These are phyloP conservation scores for Xiphophorus maculatus DNA, from an alignment of 2,113 vertebrate genomes.

Conservation along the genomic window DNA sequence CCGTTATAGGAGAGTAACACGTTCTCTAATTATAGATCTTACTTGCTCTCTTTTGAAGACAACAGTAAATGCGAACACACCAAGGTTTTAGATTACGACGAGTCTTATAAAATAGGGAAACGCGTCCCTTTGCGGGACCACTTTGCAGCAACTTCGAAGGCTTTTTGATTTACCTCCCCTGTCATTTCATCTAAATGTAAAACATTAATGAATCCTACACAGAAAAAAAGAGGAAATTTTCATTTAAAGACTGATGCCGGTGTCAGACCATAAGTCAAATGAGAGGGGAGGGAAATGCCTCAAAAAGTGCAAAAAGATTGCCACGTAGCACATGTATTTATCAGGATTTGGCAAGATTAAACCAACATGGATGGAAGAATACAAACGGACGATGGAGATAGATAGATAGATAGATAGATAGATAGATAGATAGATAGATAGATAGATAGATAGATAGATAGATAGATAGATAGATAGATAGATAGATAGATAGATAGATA, in stretches of 20 bases:
- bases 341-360: background rate
- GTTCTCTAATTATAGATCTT: slow-evolving; percentile 83
- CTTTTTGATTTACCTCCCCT: slow-evolving; percentile 61
- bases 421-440: slow-evolving; percentile 26
- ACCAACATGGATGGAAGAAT: slow-evolving; percentile 19
- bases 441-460: slow-evolving; percentile 32
- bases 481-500: slow-evolving; percentile 26
- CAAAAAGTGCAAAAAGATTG: slow-evolving; percentile 55
- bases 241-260: slow-evolving; percentile 63
- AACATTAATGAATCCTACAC: slow-evolving; percentile 74
- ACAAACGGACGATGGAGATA: slow-evolving; percentile 17
- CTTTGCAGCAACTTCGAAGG: slow-evolving; percentile 53
- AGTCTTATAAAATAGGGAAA: slow-evolving; percentile 67
- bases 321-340: slow-evolving; percentile 42
- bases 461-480: slow-evolving; percentile 22
- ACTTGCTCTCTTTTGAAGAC: slow-evolving; percentile 75
- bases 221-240: slow-evolving; percentile 71
- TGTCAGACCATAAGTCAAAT: slow-evolving; percentile 62
- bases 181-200: slow-evolving; percentile 73
- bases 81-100: slow-evolving; percentile 68
- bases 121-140: slow-evolving; percentile 47
- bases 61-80: slow-evolving; percentile 76
- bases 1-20: slow-evolving; percentile 70
- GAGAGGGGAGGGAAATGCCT: slow-evolving; percentile 62
- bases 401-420: slow-evolving; percentile 1